Conservation (phyloP, 1,140 invertebrate genomes). For the Conus betulinus region DNA sequence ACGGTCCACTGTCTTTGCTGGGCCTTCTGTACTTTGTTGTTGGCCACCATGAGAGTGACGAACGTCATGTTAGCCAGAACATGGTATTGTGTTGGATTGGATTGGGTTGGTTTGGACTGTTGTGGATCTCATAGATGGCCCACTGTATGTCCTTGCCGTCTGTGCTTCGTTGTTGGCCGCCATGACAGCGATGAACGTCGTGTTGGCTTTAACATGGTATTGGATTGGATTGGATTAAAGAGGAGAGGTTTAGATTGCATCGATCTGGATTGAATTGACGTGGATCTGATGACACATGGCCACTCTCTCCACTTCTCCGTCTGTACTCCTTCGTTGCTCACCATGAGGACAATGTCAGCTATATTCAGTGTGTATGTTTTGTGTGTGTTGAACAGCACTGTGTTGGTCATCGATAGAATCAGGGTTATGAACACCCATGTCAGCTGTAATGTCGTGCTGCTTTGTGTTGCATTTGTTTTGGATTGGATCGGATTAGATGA, state of each 20-base stretch:
- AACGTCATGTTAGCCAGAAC: constrained; percentile 17
- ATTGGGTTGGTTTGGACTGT: too few species aligned
- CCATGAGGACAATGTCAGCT: constrained; percentile 26
- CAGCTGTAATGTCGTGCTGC: too few species aligned
- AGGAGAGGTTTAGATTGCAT: too few species aligned
- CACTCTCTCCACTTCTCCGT: constrained; percentile 73
- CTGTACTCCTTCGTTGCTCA: constrained; percentile 42
- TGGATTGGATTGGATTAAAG: too few species aligned
- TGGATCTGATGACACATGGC: constrained; percentile 79
- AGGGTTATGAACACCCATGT: too few species aligned
- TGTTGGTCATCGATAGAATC: too few species aligned
- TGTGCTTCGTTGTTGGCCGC: constrained; percentile 43
- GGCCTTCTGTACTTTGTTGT: constrained; percentile 39
- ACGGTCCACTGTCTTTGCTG: constrained; percentile 78
- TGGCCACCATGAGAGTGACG: constrained; percentile 23
- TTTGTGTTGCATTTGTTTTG: too few species aligned
- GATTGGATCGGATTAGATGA: too few species aligned
- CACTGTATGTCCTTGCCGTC: constrained; percentile 74
- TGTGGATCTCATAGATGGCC: constrained; percentile 80
- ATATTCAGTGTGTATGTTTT: too few species aligned
- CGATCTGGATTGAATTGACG: constrained; percentile 52
- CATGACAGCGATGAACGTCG: constrained; percentile 23
- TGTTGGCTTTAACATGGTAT: constrained; percentile 10
- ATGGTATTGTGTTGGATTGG: too few species aligned
- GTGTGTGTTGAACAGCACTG: too few species aligned